These are phyloP conservation scores for Zophobas atratus DNA, from an alignment of 1,140 invertebrate species.

Conservation along the genomic window DNA sequence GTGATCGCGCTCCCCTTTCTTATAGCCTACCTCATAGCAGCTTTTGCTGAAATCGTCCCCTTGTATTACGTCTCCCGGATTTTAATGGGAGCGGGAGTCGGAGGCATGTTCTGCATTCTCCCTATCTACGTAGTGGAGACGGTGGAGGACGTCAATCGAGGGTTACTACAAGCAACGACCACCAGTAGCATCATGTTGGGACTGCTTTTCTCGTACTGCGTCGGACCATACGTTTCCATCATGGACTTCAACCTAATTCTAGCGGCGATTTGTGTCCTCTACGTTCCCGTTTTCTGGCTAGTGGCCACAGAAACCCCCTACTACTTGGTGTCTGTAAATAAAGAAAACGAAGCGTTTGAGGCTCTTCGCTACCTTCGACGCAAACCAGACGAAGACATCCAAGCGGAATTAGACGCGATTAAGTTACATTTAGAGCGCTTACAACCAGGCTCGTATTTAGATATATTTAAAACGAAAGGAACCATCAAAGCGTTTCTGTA, in stretches of 20 bases:
- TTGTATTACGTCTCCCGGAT: slow-evolving; percentile 7
- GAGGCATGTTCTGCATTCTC: slow-evolving; percentile 3
- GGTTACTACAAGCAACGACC: background rate
- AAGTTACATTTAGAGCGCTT: background rate
- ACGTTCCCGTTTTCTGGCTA: slow-evolving; percentile 55
- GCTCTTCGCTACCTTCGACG: background rate
- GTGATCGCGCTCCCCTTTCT: background rate
- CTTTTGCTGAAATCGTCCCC: background rate
- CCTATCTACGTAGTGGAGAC: slow-evolving; percentile 18
- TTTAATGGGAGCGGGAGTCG: slow-evolving; percentile 6
- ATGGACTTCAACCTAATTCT: slow-evolving; percentile 1
- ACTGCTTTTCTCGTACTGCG: slow-evolving; percentile 9
- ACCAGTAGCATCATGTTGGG: background rate
- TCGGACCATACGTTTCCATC: background rate
- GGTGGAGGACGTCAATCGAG: slow-evolving; percentile 13
- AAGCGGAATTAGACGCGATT: background rate
- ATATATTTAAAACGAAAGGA: slow-evolving; percentile 67
- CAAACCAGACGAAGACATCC: background rate
- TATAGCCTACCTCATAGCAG: background rate
- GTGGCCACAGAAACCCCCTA: slow-evolving; percentile 17
- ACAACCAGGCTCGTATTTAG: background rate
- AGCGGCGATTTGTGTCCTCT: background rate
- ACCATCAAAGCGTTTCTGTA: slow-evolving; percentile 80
- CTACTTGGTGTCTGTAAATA: background rate
- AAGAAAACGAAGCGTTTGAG: background rate